Base-by-base conservation (phyloP, 2,888 invertebrate species). In the Drosophila bunnanda region DNA sequence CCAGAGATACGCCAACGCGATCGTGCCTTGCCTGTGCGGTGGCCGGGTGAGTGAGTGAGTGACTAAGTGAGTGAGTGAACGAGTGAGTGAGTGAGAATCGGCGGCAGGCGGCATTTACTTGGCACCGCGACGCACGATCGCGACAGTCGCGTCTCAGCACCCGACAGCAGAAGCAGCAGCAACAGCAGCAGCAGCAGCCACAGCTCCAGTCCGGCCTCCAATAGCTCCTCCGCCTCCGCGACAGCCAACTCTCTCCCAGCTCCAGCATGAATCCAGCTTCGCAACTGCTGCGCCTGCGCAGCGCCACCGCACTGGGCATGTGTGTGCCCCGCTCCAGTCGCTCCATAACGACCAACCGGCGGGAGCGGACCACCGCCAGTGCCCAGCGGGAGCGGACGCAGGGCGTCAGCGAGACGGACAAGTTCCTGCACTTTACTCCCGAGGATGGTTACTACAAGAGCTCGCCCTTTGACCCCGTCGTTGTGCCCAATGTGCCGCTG, bases 401-500 rank as follows among this genome's bases (percentile, higher is more conserved):
- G 32, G 82, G 86, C 57, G 83, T 82, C 28, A 79, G 77, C 57
- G 81, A 90, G 28, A 77, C 88, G 22, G 91, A 91, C 60, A 91
- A 92, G 80, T 82, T 65, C 36, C 73, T 90, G 22, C 83, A 86
- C 28, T 91, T 88, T 22, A 87, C 82, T 13, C 54, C 82, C 43
- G 84, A 89, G 34, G 91, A 92, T 22, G 92, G 92, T 55, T 92
- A 88, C 69, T 89, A 89, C 56, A 90, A 88, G 75, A 89, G 84
- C 25, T 96, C 93, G 0, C 93, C 94, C 0, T 94, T 91, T 74
- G 93, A 93, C n/a, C 90, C 92, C 30, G 86, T 94, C 4, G 91
- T 93, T 13, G 43, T 74, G 9, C 94, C 94, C 0, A 93, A 94
- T 75, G 84, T 92, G 17, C 93, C 94, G 2, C 69, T 95, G 57